Evolutionary conservation across 2,888 invertebrate species (phyloP), one percentile per base, ranked within the genome.

Genomic region (Rosalia funebris): DNA sequence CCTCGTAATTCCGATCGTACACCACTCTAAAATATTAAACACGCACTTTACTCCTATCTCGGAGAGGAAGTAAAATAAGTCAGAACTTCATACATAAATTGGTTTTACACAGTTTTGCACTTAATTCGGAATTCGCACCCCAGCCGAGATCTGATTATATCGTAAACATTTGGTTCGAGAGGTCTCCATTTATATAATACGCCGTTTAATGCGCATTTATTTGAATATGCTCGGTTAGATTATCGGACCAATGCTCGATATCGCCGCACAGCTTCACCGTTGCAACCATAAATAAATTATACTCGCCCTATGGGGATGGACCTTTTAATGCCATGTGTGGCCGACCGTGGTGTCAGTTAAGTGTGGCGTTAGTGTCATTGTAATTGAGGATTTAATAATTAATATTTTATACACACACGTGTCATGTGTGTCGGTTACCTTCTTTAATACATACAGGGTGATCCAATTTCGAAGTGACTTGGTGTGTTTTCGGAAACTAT

Each of bases 181-280:
- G 4, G 46, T 17, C 17, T 17, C n/a, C 15, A 41, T 16, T 16
- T 16, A 34, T 47, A 17, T 47, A 16, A 34, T 47, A 47, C 17
- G 16, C 46, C 46, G 46, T 47, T 34, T 34, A 34, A 47, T 47
- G 31, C 32, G 16, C 46, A 47, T 47, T 47, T 47, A 47, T 47
- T 47, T n/a, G 46, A 47, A 32, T 47, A 17, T n/a, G 46, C 32
- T 4, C 14, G 17, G 32, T 11, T 2, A 16, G 46, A 16, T 31
- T 15, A 34, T 14, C n/a, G 12, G 32, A 5, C 34, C 17, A 41
- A 41, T 19, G 17, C 41, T n/a, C 17, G 19, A 10, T 16, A 47
- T 47, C 46, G 46, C 16, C 32, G 16, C 10, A n/a, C n/a, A 7
- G 46, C 31, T n/a, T 34, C 46, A 3, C 15, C 2, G 11, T 16